phyloP scores from a whole-genome alignment of 1,140 invertebrate species.

The Apis dorsata region DNA sequence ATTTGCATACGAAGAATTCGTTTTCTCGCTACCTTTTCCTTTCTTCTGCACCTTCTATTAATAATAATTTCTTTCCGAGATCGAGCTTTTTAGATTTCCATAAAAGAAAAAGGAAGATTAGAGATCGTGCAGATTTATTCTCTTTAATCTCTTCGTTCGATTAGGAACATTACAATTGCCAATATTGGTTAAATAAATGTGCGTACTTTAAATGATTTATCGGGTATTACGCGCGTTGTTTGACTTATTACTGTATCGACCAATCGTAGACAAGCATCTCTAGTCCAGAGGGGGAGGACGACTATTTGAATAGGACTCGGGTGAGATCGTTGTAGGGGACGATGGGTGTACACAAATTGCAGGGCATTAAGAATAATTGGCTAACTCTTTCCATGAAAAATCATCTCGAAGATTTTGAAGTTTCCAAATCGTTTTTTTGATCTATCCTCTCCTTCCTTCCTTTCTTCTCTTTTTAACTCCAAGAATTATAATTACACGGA shows the following conservation, averaged over 20 bases:
- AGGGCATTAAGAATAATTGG: not conserved
- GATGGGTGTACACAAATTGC: constrained; percentile 2
- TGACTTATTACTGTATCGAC: not conserved
- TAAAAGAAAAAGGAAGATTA: no score
- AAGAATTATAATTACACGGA: not conserved
- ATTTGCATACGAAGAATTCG: no score
- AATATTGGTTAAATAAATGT: no score
- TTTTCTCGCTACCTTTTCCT: no score
- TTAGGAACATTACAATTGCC: no score
- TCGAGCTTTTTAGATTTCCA: no score
- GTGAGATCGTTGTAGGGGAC: not conserved
- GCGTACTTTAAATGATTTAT: not conserved
- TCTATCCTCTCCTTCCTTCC: not conserved
- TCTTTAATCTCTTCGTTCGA: no score
- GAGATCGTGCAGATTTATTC: no score
- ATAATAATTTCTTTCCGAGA: no score
- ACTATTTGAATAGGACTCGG: not conserved
- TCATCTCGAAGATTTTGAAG: not conserved
- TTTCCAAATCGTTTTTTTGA: not conserved
- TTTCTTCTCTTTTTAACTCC: no score
- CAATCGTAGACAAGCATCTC: not conserved
- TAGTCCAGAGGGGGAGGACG: not conserved
- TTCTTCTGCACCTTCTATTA: no score
- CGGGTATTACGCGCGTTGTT: not conserved
- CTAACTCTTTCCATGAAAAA: not conserved